These are phyloP conservation scores for Pygoscelis antarcticus DNA, from an alignment of 2,113 vertebrate genomes.

Conservation along the genomic window DNA sequence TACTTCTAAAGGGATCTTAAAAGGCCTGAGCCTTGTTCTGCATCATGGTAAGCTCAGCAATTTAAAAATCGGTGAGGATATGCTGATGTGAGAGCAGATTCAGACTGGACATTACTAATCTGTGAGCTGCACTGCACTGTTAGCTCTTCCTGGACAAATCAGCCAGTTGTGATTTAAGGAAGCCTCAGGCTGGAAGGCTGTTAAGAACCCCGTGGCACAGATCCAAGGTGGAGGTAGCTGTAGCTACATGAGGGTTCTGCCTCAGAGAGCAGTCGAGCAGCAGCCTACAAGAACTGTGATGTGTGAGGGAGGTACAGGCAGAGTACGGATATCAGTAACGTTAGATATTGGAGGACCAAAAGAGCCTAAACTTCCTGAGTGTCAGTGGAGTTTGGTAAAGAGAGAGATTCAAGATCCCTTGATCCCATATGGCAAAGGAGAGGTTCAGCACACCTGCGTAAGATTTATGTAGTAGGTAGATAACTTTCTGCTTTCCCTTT, in stretches of 20 bases:
- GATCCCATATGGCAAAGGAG: background rate
- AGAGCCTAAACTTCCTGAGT: background rate
- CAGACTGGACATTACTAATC: background rate
- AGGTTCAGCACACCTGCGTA: background rate
- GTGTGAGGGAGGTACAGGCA: background rate
- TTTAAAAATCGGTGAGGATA: background rate
- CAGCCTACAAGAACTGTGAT: background rate
- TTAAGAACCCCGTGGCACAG: background rate
- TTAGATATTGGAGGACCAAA: accelerated
- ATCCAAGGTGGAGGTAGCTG: background rate
- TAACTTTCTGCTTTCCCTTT: background rate
- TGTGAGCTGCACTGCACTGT: background rate
- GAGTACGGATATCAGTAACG: background rate
- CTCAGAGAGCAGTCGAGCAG: background rate
- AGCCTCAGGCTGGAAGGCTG: background rate
- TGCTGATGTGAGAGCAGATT: background rate
- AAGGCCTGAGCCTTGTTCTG: background rate
- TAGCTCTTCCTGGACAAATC: background rate
- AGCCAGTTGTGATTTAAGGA: background rate
- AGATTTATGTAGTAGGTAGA: background rate
- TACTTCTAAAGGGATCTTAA: background rate
- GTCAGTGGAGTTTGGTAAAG: background rate
- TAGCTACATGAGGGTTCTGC: background rate
- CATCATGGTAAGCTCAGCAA: background rate
- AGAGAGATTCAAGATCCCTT: background rate